Evolutionary conservation across 2,113 vertebrate species (phyloP).

Genomic region (Bujurquina vittata): DNA sequence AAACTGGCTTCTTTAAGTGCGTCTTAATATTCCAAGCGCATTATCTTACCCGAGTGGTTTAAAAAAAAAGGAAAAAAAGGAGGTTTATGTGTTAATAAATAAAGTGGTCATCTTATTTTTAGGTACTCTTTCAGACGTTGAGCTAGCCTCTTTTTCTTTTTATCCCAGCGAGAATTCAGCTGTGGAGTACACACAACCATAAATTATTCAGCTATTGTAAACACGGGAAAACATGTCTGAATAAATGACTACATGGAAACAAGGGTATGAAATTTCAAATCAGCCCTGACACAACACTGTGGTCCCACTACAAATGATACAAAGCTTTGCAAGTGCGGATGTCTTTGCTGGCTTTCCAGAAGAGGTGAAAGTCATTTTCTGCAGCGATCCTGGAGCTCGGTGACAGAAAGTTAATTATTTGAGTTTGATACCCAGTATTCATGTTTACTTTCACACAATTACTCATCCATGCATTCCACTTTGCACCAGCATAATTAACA

Average conservation of each 20-base stretch:
- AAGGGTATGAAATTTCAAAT: slow-evolving; percentile 35
- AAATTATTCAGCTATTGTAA: slow-evolving; percentile 68
- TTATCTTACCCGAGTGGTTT: slow-evolving; percentile 6
- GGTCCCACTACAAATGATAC: slow-evolving; percentile 13
- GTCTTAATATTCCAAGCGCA: not conserved
- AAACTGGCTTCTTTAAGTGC: not conserved
- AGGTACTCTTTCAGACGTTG: slow-evolving; percentile 10
- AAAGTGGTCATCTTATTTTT: slow-evolving; percentile 54
- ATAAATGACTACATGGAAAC: slow-evolving; percentile 62
- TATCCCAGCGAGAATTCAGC: slow-evolving; percentile 51
- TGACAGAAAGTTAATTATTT: slow-evolving; percentile 45
- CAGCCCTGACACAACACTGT: not conserved
- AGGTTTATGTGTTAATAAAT: slow-evolving; percentile 22
- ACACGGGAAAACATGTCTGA: slow-evolving; percentile 63
- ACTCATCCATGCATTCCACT: slow-evolving; percentile 57
- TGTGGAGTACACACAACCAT: slow-evolving; percentile 34
- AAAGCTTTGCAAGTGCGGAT: slow-evolving; percentile 17
- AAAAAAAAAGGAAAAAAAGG: not conserved
- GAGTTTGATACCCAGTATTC: slow-evolving; percentile 46
- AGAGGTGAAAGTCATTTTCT: slow-evolving; percentile 17
- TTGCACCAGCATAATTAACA: slow-evolving; percentile 55
- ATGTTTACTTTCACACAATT: slow-evolving; percentile 66
- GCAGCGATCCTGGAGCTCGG: slow-evolving; percentile 19
- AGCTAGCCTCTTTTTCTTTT: slow-evolving; percentile 33
- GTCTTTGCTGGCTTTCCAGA: slow-evolving; percentile 53